Conservation (phyloP, 2,797 vertebrate genomes). For the Labeo calbasu region DNA sequence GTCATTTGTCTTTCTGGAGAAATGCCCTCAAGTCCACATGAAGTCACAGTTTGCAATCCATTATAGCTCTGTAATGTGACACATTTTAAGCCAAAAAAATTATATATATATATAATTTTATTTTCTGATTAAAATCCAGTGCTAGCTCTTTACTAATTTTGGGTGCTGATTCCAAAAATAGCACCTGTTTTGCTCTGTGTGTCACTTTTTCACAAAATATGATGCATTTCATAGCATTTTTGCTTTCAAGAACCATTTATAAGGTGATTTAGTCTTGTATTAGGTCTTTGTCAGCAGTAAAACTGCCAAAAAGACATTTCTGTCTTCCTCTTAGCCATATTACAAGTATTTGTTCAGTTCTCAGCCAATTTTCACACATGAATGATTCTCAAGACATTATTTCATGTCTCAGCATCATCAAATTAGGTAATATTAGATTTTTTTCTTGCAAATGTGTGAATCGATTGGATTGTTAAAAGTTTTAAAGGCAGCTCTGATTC, state of each 20-base stretch:
- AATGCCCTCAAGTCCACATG: constrained; percentile 42
- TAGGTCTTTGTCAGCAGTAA: background rate
- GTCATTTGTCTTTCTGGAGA: constrained; percentile 40
- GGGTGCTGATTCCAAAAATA: background rate
- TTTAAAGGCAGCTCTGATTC: constrained; percentile 12
- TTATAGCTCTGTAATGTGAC: background rate
- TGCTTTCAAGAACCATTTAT: background rate
- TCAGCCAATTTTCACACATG: background rate
- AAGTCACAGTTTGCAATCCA: background rate
- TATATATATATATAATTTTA: too few species aligned
- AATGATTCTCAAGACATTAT: background rate
- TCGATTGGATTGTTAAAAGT: constrained; percentile 9
- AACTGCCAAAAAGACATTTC: background rate
- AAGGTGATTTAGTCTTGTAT: background rate
- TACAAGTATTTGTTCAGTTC: background rate
- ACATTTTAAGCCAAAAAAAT: background rate
- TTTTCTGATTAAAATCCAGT: background rate
- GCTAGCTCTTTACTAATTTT: background rate
- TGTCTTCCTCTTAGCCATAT: background rate
- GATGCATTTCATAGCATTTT: background rate
- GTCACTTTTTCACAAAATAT: background rate
- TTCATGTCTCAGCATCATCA: background rate
- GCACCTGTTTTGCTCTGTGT: too few species aligned
- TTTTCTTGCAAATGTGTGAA: background rate
- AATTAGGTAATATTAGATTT: background rate